phyloP scores from a whole-genome alignment of 1,140 invertebrate genomes.

The Piezodorus guildinii region DNA sequence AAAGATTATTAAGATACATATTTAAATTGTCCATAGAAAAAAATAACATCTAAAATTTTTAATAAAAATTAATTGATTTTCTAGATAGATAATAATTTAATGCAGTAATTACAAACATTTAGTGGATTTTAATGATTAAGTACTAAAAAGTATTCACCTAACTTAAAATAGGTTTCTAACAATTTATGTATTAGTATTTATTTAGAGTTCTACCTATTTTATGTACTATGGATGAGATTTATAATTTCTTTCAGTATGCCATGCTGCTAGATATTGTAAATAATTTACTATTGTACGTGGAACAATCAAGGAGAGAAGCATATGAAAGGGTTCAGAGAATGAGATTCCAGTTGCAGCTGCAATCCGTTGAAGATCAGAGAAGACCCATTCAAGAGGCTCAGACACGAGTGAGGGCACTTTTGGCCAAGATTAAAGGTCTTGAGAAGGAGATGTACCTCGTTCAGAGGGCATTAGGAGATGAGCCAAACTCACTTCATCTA shows the following conservation, averaged over 20 bases:
- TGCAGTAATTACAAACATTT: too few species aligned
- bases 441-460: constrained; percentile 87
- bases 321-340: constrained; percentile 79
- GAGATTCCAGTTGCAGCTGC: constrained; percentile 84
- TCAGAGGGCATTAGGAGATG: constrained; percentile 53
- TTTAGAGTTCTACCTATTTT: too few species aligned
- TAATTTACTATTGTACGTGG: constrained; percentile 90
- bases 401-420: constrained; percentile 65
- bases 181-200: too few species aligned
- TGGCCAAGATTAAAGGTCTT: constrained; percentile 66
- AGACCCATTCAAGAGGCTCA: constrained; percentile 85
- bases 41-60: too few species aligned
- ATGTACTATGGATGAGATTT: too few species aligned
- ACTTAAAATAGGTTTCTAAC: too few species aligned
- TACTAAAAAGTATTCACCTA: too few species aligned
- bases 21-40: too few species aligned
- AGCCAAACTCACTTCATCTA: constrained; percentile 44
- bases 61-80: too few species aligned
- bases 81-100: too few species aligned
- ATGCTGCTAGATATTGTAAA: constrained; percentile 97
- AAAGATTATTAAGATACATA: too few species aligned
- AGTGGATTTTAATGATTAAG: too few species aligned
- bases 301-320: constrained; percentile 86
- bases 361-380: constrained; percentile 79
- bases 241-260: constrained; percentile 55